Conservation (phyloP, 1,140 invertebrate species). For the Asbolus verrucosus region DNA sequence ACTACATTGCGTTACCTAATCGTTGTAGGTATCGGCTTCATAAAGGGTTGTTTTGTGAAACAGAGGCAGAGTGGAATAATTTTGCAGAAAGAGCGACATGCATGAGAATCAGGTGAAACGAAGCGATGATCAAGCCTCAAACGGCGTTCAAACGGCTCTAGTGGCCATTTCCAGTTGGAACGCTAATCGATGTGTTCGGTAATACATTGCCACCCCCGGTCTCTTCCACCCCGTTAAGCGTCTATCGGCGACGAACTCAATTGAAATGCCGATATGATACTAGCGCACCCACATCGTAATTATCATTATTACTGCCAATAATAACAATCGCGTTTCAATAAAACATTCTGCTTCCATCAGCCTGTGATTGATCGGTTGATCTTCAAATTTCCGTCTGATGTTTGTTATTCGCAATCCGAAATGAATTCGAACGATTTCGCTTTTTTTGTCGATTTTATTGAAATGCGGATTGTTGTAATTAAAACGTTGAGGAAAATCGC, state of each 20-base stretch:
- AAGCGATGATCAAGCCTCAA: constrained; percentile 56
- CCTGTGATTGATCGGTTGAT: too few species aligned
- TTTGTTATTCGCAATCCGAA: neutral
- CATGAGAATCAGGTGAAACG: constrained; percentile 49
- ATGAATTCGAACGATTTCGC: neutral
- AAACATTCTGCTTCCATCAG: too few species aligned
- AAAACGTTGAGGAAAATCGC: constrained; percentile 15
- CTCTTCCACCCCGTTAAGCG: constrained; percentile 37
- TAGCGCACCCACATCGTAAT: constrained; percentile 12
- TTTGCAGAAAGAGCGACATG: constrained; percentile 44
- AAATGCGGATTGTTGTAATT: constrained; percentile 21
- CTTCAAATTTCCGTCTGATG: too few species aligned
- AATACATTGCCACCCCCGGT: constrained; percentile 53
- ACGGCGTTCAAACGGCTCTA: constrained; percentile 52
- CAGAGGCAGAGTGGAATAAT: constrained; percentile 20
- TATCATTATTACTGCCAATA: neutral
- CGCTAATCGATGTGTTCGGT: constrained; percentile 59
- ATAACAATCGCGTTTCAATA: constrained; percentile 2
- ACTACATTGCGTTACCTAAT: constrained; percentile 32
- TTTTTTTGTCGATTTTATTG: constrained; percentile 10
- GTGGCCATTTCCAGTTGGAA: constrained; percentile 60
- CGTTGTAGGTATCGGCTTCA: constrained; percentile 22
- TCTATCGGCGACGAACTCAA: constrained; percentile 42
- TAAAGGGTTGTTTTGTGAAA: constrained; percentile 32
- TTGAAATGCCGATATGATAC: constrained; percentile 45